These are phyloP conservation scores for Alosa sapidissima DNA, from an alignment of 2,797 vertebrate genomes.

Conservation along the genomic window DNA sequence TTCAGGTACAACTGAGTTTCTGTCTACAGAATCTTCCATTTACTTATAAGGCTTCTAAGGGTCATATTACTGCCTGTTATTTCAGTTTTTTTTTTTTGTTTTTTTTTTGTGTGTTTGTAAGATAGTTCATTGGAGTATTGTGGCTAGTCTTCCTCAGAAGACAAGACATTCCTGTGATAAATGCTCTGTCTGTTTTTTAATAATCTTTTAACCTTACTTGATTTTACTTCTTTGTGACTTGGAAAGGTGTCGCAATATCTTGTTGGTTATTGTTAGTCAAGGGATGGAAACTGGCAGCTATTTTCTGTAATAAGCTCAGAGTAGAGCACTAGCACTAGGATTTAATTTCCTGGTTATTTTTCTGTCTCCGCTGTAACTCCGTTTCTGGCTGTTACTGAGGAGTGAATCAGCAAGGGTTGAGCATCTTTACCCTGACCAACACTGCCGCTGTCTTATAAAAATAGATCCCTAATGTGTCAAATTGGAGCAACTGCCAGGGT, in stretches of 20 bases:
- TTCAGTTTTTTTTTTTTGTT: not conserved
- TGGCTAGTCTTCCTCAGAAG: not conserved
- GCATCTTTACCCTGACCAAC: not conserved
- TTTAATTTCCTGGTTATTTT: not conserved
- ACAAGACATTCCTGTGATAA: not conserved
- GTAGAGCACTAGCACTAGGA: not conserved
- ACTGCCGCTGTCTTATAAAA: constrained; percentile 15
- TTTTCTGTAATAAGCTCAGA: not conserved
- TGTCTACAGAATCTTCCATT: not conserved
- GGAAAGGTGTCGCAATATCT: not conserved
- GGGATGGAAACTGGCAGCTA: constrained; percentile 13
- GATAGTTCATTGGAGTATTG: not conserved
- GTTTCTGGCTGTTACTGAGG: not conserved
- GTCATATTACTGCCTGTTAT: not conserved
- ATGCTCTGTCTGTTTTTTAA: not conserved
- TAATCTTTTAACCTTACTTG: not conserved
- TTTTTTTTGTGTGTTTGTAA: not conserved
- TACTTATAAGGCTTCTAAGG: not conserved
- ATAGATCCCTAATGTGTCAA: not conserved
- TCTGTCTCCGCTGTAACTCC: not conserved
- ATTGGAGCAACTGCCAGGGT: not conserved
- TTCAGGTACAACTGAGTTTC: not conserved
- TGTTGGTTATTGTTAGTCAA: not conserved
- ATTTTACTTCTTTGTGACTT: not conserved
- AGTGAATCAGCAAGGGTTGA: not conserved